Conservation (phyloP, 2,797 vertebrate genomes). For the Sarcoramphus papa region DNA sequence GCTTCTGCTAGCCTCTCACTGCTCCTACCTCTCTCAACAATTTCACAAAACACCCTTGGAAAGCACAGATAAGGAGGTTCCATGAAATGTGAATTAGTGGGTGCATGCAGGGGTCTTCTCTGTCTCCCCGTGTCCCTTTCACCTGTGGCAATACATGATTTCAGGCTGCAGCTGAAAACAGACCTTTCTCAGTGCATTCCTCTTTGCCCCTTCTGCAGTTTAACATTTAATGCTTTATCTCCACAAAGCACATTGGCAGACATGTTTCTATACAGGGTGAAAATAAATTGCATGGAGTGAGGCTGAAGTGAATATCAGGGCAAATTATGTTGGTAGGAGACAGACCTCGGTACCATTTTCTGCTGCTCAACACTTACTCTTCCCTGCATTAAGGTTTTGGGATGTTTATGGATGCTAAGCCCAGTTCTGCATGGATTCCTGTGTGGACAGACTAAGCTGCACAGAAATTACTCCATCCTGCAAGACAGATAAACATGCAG, state of each 20-base stretch:
- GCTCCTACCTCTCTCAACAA: neutral
- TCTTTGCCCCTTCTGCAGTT: neutral
- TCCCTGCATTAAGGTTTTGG: neutral
- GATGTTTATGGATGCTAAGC: neutral
- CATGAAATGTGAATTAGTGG: neutral
- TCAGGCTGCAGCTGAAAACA: neutral
- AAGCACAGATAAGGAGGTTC: neutral
- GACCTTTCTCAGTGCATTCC: neutral
- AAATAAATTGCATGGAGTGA: neutral
- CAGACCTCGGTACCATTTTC: neutral
- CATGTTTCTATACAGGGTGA: neutral
- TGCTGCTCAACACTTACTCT: neutral
- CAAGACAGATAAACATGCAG: neutral
- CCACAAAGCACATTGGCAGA: neutral
- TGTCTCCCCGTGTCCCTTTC: neutral
- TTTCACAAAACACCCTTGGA: neutral
- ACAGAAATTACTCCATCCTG: neutral
- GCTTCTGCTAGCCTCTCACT: neutral
- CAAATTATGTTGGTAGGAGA: neutral
- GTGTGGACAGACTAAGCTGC: neutral
- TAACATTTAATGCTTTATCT: neutral
- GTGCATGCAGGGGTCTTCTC: neutral
- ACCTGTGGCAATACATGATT: neutral
- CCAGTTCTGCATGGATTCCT: neutral
- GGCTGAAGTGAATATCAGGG: neutral